These are phyloP conservation scores for Euglossa dilemma DNA, from an alignment of 1,140 invertebrate species.

Conservation along the genomic window DNA sequence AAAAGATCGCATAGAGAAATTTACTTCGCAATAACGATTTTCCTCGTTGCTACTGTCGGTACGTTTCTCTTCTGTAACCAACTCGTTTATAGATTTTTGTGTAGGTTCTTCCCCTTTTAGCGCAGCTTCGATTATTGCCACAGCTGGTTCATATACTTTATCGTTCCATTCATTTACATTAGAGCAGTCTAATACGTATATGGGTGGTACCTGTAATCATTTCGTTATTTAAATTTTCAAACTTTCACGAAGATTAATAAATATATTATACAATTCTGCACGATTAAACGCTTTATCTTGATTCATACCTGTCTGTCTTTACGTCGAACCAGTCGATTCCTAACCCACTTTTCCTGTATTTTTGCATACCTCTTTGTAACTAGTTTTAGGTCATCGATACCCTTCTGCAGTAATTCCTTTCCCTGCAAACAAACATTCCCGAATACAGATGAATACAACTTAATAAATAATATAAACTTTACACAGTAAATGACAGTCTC, in stretches of 20 bases:
- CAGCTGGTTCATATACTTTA: conserved; percentile 87
- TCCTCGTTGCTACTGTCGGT: conserved; percentile 80
- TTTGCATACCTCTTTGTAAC: conserved; percentile 92
- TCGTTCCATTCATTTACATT: conserved; percentile 88
- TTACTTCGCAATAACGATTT: conserved; percentile 85
- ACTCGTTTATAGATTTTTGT: conserved; percentile 77
- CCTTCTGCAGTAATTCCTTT: conserved; percentile 85
- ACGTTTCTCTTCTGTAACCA: conserved; percentile 73
- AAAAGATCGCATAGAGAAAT: background rate
- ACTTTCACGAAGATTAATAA: too few relatives aligned
- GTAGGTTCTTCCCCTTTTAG: conserved; percentile 80
- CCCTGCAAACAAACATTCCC: conserved; percentile 75
- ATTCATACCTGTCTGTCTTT: conserved; percentile 84
- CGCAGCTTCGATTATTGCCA: conserved; percentile 87
- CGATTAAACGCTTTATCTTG: too few relatives aligned
- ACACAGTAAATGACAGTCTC: too few relatives aligned
- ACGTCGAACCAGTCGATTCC: conserved; percentile 90
- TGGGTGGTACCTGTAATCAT: conserved; percentile 87
- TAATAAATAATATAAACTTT: too few relatives aligned
- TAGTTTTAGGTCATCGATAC: conserved; percentile 90
- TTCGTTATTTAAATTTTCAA: background rate
- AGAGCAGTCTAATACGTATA: conserved; percentile 91
- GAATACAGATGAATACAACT: too few relatives aligned
- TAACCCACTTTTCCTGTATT: conserved; percentile 93
- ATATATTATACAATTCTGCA: too few relatives aligned